Evolutionary conservation across 2,797 vertebrate genomes (phyloP), one percentile per base, ranked within the genome.

Genomic region (Chromobotia macracanthus): DNA sequence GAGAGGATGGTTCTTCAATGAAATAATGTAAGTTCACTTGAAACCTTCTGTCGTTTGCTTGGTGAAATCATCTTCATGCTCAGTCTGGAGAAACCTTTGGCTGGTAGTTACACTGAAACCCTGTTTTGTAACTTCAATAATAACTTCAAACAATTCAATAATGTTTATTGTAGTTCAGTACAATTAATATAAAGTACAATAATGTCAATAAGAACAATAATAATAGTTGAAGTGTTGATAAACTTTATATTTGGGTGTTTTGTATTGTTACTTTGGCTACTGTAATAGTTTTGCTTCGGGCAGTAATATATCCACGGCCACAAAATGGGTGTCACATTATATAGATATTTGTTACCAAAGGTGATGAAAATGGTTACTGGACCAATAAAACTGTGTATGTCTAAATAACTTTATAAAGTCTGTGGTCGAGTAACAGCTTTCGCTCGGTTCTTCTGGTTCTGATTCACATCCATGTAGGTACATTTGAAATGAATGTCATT

Each of bases 21-120:
- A 91, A 80, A 86, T 79, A 83, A 93, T 92, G 92, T 93, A 85
- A 93, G 92, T 91, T 12, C 3, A 35, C 21, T 46, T 56, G 15
- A 2, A 58, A 35, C 56, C 50, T 18, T 3, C 16, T 16, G 2
- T 1, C 11, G 1, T 50, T 67, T 56, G 44, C 15, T 25, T n/a
- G 23, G 25, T 65, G 25, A 19, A 68, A 66, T 19, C 21, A 50
- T 2, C 1, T 35, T 56, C 15, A 4, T 15, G 12, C 19, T 66
- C n/a, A 5, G 15, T 19, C 11, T 67, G 38, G 5, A 1, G 9
- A 10, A n/a, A n/a, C n/a, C n/a, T n/a, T n/a, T n/a, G n/a, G n/a
- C n/a, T n/a, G n/a, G n/a, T n/a, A n/a, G n/a, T n/a, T n/a, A n/a
- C n/a, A n/a, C n/a, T n/a, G n/a, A n/a, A n/a, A n/a, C n/a, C n/a